Percentiles rank a stretch among this genome's conserved stretches.
phyloP scores from a whole-genome alignment of 1,140 invertebrate species.

The Meloidogyne exigua region DNA sequence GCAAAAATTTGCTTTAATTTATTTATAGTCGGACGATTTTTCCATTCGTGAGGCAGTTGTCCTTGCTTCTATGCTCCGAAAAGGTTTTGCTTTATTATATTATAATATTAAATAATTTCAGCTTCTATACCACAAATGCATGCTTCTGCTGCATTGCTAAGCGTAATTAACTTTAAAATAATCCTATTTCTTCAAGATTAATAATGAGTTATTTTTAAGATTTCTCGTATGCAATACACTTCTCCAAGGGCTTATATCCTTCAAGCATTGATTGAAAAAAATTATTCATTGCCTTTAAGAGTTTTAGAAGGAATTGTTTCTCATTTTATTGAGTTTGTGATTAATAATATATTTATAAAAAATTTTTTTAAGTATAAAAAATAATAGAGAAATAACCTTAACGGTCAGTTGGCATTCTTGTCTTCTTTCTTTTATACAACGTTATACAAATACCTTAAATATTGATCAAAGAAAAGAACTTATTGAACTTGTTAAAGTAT shows the following conservation, averaged over 20 bases:
- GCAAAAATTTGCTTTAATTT: constrained; percentile 23
- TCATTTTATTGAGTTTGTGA: constrained; percentile 79
- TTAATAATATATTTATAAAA: constrained; percentile 27
- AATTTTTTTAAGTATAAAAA: constrained; percentile 37
- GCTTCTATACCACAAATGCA: constrained; percentile 94
- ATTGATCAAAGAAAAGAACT: constrained; percentile 51
- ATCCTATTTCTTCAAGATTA: background rate
- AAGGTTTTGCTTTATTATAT: constrained; percentile 63
- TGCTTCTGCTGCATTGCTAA: constrained; percentile 87
- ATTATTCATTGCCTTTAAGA: constrained; percentile 91
- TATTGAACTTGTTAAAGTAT: constrained; percentile 56
- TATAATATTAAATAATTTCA: constrained; percentile 58
- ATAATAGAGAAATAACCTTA: constrained; percentile 66
- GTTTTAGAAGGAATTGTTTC: constrained; percentile 92
- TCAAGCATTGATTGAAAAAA: constrained; percentile 90
- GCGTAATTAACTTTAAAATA: constrained; percentile 62
- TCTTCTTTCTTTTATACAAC: constrained; percentile 86
- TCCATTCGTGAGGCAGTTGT: constrained; percentile 92
- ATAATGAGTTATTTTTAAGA: constrained; percentile 65
- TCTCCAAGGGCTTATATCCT: constrained; percentile 96
- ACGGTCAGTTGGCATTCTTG: constrained; percentile 96
- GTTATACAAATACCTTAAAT: constrained; percentile 72
- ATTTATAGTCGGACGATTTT: constrained; percentile 78
- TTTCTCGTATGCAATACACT: constrained; percentile 95
- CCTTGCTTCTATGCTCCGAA: constrained; percentile 79